phyloP scores from a whole-genome alignment of 53 echinoderm and acorn worm genomes.

The Arbacia lixula region DNA sequence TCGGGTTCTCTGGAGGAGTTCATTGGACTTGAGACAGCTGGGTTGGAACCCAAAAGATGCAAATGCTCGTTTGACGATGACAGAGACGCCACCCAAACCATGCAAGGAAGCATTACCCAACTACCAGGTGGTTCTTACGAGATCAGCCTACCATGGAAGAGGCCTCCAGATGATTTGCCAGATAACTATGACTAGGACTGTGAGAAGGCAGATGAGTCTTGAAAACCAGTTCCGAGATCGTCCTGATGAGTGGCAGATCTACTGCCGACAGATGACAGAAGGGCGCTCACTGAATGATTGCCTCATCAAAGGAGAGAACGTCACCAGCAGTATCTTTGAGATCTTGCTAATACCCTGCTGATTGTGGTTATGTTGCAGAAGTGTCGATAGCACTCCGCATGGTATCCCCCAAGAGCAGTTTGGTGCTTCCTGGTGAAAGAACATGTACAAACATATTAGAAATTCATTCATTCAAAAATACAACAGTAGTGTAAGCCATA shows the following conservation, averaged over 20 bases:
- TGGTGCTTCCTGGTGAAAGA: too few relatives aligned
- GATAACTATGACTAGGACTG: conserved; percentile 66
- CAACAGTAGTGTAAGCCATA: too few relatives aligned
- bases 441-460: too few relatives aligned
- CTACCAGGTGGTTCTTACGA: conserved; percentile 71
- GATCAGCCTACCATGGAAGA: conserved; percentile 69
- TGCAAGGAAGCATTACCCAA: conserved; percentile 34
- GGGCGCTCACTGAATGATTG: too few relatives aligned
- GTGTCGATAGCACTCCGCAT: too few relatives aligned
- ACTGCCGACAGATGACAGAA: conserved; percentile 74
- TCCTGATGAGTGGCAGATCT: conserved; percentile 44
- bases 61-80: conserved; percentile 44
- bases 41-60: conserved; percentile 68
- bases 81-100: conserved; percentile 46
- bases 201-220: conserved; percentile 63
- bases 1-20: conserved; percentile 68
- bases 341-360: too few relatives aligned
- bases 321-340: too few relatives aligned
- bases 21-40: conserved; percentile 63
- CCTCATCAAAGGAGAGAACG: too few relatives aligned
- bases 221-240: conserved; percentile 66
- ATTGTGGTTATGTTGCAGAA: too few relatives aligned
- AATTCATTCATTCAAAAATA: too few relatives aligned
- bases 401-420: too few relatives aligned
- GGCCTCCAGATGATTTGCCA: conserved; percentile 67